Conservation (phyloP, 2,888 invertebrate genomes). For the Tipula lateralis region DNA sequence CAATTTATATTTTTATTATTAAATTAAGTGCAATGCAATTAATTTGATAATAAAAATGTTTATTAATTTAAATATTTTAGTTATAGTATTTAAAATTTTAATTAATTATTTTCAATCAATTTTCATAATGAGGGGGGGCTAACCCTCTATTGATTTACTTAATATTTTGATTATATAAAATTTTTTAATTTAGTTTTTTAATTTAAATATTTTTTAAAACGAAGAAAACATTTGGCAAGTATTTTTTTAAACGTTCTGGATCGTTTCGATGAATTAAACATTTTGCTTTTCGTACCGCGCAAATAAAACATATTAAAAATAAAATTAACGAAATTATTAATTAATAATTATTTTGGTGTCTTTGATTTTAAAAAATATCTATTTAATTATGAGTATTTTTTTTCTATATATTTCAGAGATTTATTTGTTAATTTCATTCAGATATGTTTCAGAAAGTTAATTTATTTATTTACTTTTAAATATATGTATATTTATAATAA, state of each 20-base stretch:
- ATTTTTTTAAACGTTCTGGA: background rate
- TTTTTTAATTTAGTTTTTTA: background rate
- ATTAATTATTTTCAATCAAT: background rate
- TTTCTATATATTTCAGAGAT: background rate
- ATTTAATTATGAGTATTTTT: conserved; percentile 13
- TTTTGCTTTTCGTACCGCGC: background rate
- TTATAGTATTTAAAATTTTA: background rate
- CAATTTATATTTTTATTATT: background rate
- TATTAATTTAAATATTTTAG: background rate
- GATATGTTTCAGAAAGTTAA: conserved; percentile 20
- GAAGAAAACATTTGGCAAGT: background rate
- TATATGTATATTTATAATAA: background rate
- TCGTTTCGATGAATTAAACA: background rate
- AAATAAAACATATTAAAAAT: background rate
- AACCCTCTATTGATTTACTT: background rate
- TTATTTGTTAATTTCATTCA: background rate
- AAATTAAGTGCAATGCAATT: background rate
- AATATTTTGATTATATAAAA: background rate
- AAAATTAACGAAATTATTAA: background rate
- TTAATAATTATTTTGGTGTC: conserved; percentile 2
- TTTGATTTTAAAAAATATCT: background rate
- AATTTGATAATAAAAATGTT: background rate
- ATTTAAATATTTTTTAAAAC: background rate
- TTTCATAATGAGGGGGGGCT: conserved; percentile 11
- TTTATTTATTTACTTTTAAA: background rate